phyloP scores from a whole-genome alignment of 2,113 vertebrate species.

The Bothrops jararaca region DNA sequence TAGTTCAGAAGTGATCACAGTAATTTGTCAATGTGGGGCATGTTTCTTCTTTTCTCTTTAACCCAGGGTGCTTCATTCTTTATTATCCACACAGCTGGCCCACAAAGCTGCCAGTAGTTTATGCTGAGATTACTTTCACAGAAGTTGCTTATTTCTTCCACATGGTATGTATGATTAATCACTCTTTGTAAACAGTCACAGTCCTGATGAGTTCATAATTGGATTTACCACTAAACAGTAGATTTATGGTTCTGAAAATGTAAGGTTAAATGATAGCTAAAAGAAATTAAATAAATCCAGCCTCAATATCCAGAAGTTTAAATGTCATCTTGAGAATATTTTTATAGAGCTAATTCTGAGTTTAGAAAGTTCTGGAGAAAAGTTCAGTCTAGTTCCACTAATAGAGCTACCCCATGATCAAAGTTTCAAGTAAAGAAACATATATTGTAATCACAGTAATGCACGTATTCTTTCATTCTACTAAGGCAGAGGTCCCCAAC shows the following conservation, averaged over 20 bases:
- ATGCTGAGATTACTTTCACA: slow-evolving; percentile 47
- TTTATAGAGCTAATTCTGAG: neutral
- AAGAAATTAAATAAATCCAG: neutral
- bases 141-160: slow-evolving; percentile 64
- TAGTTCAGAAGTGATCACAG: neutral
- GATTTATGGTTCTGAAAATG: slow-evolving; percentile 44
- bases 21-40: neutral
- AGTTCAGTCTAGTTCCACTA: neutral
- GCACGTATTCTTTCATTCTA: neutral
- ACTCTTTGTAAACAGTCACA: slow-evolving; percentile 45
- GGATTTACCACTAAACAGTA: slow-evolving; percentile 51
- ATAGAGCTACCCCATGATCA: neutral
- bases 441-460: neutral
- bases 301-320: slow-evolving; percentile 13
- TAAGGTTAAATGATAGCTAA: slow-evolving; percentile 34
- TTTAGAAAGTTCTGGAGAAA: slow-evolving; percentile 10
- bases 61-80: slow-evolving; percentile 20
- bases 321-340: slow-evolving; percentile 2
- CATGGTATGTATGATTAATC: slow-evolving; percentile 45
- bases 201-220: slow-evolving; percentile 54
- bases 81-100: slow-evolving; percentile 36
- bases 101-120: slow-evolving; percentile 32
- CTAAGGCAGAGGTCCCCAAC: neutral
- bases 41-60: neutral
- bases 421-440: neutral